Percentiles rank a stretch among this genome's conserved stretches.
phyloP scores from a whole-genome alignment of 2,113 vertebrate species.

The Calonectris borealis region DNA sequence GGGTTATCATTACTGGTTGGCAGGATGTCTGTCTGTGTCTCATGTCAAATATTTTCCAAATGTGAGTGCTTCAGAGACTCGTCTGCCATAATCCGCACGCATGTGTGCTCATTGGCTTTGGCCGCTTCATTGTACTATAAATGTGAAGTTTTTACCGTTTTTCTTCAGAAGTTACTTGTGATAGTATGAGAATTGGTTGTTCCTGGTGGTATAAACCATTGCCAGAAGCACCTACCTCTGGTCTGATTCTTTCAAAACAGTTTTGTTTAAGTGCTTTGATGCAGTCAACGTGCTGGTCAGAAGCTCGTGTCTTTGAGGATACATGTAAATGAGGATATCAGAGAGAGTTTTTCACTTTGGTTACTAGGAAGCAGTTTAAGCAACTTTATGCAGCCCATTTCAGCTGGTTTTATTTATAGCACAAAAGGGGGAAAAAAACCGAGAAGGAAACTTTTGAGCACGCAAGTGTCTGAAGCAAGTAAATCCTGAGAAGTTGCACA shows the following conservation, averaged over 20 bases:
- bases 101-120: background rate
- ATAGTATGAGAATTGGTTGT: background rate
- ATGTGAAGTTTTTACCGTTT: background rate
- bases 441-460: background rate
- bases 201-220: background rate
- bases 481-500: background rate
- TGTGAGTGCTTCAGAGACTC: background rate
- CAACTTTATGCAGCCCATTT: background rate
- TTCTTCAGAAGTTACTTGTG: background rate
- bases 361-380: background rate
- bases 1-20: background rate
- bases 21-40: background rate
- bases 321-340: background rate
- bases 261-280: background rate
- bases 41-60: background rate
- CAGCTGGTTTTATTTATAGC: background rate
- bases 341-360: background rate
- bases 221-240: background rate
- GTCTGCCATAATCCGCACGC: background rate
- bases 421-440: background rate
- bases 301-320: background rate
- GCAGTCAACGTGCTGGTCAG: background rate
- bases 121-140: background rate
- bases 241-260: background rate
- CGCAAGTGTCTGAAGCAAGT: background rate